phyloP scores from a whole-genome alignment of 2,797 vertebrate genomes.

The Enteromius treurensis region DNA sequence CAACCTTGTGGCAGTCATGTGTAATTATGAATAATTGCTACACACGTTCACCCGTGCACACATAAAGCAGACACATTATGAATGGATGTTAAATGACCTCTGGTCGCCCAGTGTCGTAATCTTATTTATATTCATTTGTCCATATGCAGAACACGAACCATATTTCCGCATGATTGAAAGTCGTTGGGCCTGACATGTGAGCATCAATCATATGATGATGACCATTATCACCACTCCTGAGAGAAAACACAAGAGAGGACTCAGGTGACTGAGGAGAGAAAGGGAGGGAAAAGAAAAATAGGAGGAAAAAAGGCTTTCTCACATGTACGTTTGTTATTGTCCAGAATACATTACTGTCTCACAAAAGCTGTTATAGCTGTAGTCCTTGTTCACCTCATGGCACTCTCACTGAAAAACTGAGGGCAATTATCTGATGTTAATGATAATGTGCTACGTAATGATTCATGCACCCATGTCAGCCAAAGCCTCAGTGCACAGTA shows the following conservation, averaged over 20 bases:
- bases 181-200: slow-evolving; percentile 29
- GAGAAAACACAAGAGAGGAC: too few relatives aligned
- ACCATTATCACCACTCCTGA: slow-evolving; percentile 13
- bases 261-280: too few relatives aligned
- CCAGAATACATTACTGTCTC: neutral
- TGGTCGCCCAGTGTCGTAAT: neutral
- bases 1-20: slow-evolving; percentile 33
- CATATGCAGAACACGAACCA: slow-evolving; percentile 1
- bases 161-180: slow-evolving; percentile 33
- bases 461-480: slow-evolving; percentile 6
- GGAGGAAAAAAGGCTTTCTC: neutral
- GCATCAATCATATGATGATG: slow-evolving; percentile 20
- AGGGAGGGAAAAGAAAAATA: neutral
- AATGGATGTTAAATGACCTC: slow-evolving; percentile 23
- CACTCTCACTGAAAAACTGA: slow-evolving; percentile 1
- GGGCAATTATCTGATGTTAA: slow-evolving; percentile 1
- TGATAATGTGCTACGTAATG: slow-evolving; percentile 30
- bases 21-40: slow-evolving; percentile 32
- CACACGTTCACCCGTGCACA: neutral
- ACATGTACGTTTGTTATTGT: slow-evolving; percentile 1
- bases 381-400: neutral
- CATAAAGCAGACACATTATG: slow-evolving; percentile 6
- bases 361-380: slow-evolving; percentile 31
- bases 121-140: slow-evolving; percentile 33
- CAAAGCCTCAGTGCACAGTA: neutral